Conservation (phyloP, 2,797 vertebrate genomes). For the Cyprinella venusta region DNA sequence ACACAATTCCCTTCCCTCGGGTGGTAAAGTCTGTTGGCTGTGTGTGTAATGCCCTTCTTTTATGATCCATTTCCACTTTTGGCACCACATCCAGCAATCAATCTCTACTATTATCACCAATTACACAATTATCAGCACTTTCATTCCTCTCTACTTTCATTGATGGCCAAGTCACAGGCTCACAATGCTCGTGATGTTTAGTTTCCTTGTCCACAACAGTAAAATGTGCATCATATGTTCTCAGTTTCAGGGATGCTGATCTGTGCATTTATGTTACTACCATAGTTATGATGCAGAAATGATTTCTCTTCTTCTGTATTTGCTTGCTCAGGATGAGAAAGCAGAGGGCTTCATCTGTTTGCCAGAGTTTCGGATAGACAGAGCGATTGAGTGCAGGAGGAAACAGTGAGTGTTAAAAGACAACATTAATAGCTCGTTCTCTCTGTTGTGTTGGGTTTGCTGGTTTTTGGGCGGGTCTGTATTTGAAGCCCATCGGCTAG, state of each 20-base stretch:
- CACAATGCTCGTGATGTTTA: background rate
- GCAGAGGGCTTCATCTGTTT: conserved; percentile 84
- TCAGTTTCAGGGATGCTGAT: background rate
- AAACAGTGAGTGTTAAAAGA: conserved; percentile 76
- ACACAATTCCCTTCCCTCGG: background rate
- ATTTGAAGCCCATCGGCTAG: conserved; percentile 17
- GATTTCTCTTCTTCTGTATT: background rate
- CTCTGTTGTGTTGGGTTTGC: conserved; percentile 10
- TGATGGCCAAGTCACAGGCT: background rate
- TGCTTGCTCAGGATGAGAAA: conserved; percentile 77
- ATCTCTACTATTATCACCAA: background rate
- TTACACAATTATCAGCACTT: background rate
- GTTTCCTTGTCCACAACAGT: background rate
- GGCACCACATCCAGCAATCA: background rate
- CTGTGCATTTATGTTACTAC: background rate
- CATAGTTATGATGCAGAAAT: background rate
- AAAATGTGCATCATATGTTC: background rate
- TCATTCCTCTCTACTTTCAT: background rate
- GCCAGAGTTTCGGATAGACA: conserved; percentile 83
- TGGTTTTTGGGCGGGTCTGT: conserved; percentile 4
- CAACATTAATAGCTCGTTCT: background rate
- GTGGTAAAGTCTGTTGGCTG: background rate
- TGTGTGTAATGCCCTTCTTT: background rate
- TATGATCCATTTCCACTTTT: background rate
- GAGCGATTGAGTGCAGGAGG: conserved; percentile 81